Evolutionary conservation across 2,888 invertebrate genomes (phyloP).

Genomic region (Xylophagus ater): DNA sequence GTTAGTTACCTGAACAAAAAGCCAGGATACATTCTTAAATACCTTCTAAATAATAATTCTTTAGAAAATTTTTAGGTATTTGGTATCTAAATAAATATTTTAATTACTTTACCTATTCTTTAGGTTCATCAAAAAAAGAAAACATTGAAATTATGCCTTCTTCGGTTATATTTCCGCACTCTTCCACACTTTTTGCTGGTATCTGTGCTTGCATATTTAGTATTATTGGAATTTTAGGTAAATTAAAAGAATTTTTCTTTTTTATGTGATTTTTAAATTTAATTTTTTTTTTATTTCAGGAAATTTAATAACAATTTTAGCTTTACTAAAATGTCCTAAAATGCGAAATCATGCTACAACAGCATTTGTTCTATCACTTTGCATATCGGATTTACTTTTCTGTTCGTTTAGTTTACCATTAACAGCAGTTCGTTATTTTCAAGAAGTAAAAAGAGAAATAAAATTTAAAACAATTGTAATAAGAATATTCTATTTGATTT

Average conservation of each 20-base stretch:
- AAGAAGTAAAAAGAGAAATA: conserved; percentile 42
- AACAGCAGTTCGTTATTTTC: conserved; percentile 70
- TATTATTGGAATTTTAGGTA: conserved; percentile 67
- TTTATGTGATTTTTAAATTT: conserved; percentile 6
- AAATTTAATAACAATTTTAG: conserved; percentile 70
- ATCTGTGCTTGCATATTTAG: conserved; percentile 69
- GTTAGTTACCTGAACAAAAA: no score
- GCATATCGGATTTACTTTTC: conserved; percentile 76
- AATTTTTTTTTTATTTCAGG: conserved; percentile 45
- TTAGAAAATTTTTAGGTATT: no score
- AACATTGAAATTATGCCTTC: no score
- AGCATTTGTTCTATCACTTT: conserved; percentile 75
- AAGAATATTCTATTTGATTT: background rate
- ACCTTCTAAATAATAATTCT: no score
- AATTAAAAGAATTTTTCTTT: conserved; percentile 27
- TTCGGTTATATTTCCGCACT: conserved; percentile 51
- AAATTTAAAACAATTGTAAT: background rate
- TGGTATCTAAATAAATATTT: no score
- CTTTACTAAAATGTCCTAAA: conserved; percentile 65
- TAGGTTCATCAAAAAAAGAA: no score
- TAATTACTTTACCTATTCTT: no score
- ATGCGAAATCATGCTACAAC: conserved; percentile 75
- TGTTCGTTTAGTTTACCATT: conserved; percentile 74
- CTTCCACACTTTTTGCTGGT: conserved; percentile 66
- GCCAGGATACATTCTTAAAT: no score